Percentiles rank a stretch among this genome's conserved stretches.
Conservation (phyloP, 2,113 vertebrate genomes). For the human region DNA sequence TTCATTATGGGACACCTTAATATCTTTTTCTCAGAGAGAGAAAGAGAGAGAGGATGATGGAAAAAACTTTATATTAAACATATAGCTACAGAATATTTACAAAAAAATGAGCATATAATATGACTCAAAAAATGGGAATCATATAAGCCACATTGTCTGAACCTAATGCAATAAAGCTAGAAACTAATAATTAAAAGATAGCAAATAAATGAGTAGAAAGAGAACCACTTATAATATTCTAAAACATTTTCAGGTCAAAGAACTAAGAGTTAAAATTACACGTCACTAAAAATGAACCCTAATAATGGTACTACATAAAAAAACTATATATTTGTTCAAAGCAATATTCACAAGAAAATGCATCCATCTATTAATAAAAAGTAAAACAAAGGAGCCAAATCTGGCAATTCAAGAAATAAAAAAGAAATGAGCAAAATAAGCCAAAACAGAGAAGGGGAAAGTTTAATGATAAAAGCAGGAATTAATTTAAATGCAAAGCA, state of each 20-base stretch:
- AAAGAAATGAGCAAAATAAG: background rate
- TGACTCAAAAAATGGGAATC: conserved; percentile 12
- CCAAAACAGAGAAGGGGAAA: background rate
- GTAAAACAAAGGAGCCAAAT: conserved; percentile 10
- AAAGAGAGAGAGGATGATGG: background rate
- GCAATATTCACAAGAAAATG: conserved; percentile 32
- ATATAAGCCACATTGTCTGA: conserved; percentile 31
- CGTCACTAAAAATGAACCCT: conserved; percentile 52
- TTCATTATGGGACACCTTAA: background rate
- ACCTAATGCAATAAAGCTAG: conserved; percentile 37
- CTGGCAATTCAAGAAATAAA: background rate
- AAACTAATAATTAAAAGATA: conserved; percentile 62
- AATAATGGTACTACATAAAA: conserved; percentile 17
- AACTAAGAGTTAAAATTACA: conserved; percentile 38
- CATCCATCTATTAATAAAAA: background rate
- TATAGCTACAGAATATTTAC: background rate
- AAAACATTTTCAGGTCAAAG: conserved; percentile 39
- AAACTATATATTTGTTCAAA: conserved; percentile 21
- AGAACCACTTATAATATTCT: conserved; percentile 4
- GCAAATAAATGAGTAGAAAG: conserved; percentile 29
- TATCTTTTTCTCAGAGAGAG: background rate
- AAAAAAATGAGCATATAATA: background rate
- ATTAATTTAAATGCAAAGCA: conserved; percentile 16
- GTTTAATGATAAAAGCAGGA: background rate
- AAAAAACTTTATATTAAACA: background rate